phyloP scores from a whole-genome alignment of 2,113 vertebrate species.

The Pao palembangensis region DNA sequence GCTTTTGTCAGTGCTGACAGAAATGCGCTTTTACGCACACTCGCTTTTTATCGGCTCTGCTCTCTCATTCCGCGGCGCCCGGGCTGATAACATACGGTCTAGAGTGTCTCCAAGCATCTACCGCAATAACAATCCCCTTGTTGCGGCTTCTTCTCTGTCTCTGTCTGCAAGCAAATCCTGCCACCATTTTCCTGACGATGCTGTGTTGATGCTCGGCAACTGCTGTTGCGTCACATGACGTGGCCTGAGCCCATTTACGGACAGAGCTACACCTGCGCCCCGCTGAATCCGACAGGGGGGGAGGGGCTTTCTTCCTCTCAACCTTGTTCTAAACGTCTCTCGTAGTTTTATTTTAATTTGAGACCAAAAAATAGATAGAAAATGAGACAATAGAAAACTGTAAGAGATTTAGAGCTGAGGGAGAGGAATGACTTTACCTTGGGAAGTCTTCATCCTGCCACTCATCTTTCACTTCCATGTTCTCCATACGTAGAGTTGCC shows the following conservation, averaged over 20 bases:
- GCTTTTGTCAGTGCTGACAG: constrained; percentile 33
- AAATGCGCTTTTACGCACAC: constrained; percentile 29
- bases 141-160: constrained; percentile 18
- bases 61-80: constrained; percentile 27
- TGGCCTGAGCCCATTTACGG: constrained; percentile 49
- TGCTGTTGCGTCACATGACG: constrained; percentile 67
- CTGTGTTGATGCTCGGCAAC: constrained; percentile 71
- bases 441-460: constrained; percentile 92
- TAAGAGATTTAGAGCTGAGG: no score
- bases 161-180: constrained; percentile 59
- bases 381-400: no score
- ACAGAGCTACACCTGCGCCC: constrained; percentile 70
- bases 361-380: not conserved
- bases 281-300: constrained; percentile 20
- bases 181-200: constrained; percentile 75
- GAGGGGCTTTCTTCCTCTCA: not conserved
- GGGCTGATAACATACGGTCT: constrained; percentile 2
- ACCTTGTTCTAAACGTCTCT: not conserved
- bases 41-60: constrained; percentile 14
- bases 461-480: constrained; percentile 89
- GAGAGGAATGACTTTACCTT: constrained; percentile 64
- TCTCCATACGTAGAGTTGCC: constrained; percentile 86
- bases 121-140: constrained; percentile 30
- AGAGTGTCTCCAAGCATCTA: constrained; percentile 34
- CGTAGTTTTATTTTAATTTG: not conserved